Percentiles rank a stretch among this genome's conserved stretches.
These are phyloP conservation scores for Heliopora coerulea DNA, from an alignment of 92 coral and sea anemone genomes.

Conservation along the genomic window DNA sequence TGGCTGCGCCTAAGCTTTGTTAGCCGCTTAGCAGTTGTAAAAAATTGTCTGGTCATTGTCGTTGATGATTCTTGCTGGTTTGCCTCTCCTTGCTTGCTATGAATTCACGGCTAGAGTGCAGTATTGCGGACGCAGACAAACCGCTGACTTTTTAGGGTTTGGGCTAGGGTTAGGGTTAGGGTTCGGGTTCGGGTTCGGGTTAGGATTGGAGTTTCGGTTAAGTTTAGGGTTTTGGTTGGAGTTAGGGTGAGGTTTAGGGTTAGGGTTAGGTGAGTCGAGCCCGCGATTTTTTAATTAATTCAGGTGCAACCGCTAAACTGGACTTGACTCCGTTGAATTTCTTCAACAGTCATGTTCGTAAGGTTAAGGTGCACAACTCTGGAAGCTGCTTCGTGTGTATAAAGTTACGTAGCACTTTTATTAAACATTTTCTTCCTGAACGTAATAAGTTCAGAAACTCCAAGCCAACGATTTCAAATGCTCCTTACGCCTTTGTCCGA, in stretches of 20 bases:
- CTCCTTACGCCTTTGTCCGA: conserved; percentile 3
- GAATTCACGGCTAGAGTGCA: too few relatives aligned
- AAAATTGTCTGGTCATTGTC: conserved; percentile 37
- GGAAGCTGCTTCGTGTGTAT: background rate
- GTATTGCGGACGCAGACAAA: too few relatives aligned
- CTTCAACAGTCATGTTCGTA: background rate
- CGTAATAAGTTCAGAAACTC: background rate
- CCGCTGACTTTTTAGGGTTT: too few relatives aligned
- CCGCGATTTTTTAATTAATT: too few relatives aligned
- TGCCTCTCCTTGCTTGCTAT: conserved; percentile 3
- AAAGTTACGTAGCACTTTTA: background rate
- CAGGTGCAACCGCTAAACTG: too few relatives aligned
- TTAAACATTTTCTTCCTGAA: background rate
- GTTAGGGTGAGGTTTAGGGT: too few relatives aligned
- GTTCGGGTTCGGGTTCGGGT: too few relatives aligned
- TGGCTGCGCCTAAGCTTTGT: conserved; percentile 22
- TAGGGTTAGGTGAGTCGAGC: too few relatives aligned
- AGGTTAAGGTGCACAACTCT: conserved; percentile 2
- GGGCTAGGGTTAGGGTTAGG: too few relatives aligned
- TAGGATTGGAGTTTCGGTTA: too few relatives aligned
- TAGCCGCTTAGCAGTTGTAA: conserved; percentile 39
- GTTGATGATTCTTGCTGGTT: conserved; percentile 21
- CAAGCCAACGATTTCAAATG: conserved; percentile 1
- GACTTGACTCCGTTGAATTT: conserved; percentile 13
- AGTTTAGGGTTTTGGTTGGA: too few relatives aligned